Conservation (phyloP, 2,113 vertebrate genomes). For the Syngnathus scovelli region DNA sequence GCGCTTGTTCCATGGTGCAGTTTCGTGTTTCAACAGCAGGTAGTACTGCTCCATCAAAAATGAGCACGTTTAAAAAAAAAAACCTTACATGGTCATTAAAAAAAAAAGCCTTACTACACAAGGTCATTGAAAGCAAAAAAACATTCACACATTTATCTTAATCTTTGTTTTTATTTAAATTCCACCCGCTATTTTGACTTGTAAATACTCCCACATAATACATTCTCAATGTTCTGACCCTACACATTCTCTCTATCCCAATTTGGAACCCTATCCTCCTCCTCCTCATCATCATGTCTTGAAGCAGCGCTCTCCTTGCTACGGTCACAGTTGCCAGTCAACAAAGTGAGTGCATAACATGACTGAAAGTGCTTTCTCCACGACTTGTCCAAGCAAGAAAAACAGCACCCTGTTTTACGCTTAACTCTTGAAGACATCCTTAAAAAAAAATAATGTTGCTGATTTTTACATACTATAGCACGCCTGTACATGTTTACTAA, state of each 20-base stretch:
- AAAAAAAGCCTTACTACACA: too few species aligned
- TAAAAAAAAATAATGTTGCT: slow-evolving; percentile 61
- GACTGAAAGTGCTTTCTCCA: slow-evolving; percentile 52
- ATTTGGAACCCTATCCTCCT: background rate
- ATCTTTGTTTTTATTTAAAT: too few species aligned
- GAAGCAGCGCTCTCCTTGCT: background rate
- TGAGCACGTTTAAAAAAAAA: background rate
- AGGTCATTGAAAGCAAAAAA: too few species aligned
- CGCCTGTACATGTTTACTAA: slow-evolving; percentile 52
- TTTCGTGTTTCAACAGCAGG: too few species aligned
- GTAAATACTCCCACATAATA: too few species aligned
- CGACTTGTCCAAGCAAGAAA: background rate
- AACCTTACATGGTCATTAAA: too few species aligned
- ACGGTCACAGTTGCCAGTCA: background rate
- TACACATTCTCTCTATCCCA: too few species aligned
- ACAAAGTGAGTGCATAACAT: slow-evolving; percentile 48
- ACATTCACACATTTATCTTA: too few species aligned
- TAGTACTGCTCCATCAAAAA: too few species aligned
- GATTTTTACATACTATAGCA: slow-evolving; percentile 45
- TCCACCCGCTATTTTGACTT: too few species aligned
- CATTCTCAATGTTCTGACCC: too few species aligned
- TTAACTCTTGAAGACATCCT: slow-evolving; percentile 19
- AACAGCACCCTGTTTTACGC: background rate
- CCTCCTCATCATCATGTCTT: background rate
- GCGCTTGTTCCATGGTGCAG: too few species aligned